A percentile compares a stretch with the other conserved stretches of the same genome.
Evolutionary conservation across 1,140 invertebrate genomes (phyloP).

Genomic region (Luehdorfia chinensis): DNA sequence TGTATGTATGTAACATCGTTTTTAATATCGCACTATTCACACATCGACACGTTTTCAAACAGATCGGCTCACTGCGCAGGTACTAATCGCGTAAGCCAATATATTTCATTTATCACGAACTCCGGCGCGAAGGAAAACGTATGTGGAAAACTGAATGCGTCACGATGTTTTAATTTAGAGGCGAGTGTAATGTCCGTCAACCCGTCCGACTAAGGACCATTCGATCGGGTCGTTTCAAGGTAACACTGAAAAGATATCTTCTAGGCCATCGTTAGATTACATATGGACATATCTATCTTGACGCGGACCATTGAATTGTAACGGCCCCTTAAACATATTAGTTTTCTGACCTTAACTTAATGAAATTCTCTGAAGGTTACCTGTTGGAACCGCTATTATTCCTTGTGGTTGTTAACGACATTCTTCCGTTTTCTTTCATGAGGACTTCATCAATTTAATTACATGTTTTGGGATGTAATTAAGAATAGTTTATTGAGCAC

Average conservation of each 20-base stretch:
- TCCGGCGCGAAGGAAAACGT: background rate
- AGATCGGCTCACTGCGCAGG: background rate
- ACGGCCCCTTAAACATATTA: too few species aligned
- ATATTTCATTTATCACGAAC: background rate
- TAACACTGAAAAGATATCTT: background rate
- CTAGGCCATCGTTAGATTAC: background rate
- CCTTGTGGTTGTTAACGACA: too few species aligned
- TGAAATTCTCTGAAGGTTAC: too few species aligned
- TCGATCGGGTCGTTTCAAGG: background rate
- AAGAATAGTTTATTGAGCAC: too few species aligned
- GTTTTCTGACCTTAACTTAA: too few species aligned
- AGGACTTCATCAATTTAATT: too few species aligned
- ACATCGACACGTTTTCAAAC: background rate
- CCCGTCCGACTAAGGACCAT: background rate
- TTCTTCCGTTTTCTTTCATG: too few species aligned
- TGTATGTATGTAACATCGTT: too few species aligned
- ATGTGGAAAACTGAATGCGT: slow-evolving; percentile 1
- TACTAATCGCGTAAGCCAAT: background rate
- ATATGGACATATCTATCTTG: too few species aligned
- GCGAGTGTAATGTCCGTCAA: background rate
- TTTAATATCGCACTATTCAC: too few species aligned
- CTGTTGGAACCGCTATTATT: background rate
- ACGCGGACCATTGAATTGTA: too few species aligned
- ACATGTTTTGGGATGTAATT: too few species aligned
- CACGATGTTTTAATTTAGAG: slow-evolving; percentile 8